Conservation (phyloP, 2,888 invertebrate genomes). For the Drosophila borborema region DNA sequence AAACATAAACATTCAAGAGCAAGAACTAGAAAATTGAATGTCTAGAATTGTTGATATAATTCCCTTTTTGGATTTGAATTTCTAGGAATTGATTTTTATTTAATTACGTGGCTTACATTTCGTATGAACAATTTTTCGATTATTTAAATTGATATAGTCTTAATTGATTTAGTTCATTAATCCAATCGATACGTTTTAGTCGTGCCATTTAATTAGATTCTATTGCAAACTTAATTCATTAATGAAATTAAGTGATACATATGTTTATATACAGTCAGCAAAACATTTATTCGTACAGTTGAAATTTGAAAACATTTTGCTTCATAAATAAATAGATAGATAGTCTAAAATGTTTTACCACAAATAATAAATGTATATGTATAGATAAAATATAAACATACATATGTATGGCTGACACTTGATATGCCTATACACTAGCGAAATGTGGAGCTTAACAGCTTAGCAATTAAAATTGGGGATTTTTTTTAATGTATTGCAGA, state of each 20-base stretch:
- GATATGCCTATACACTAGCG: neutral
- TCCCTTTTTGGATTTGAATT: neutral
- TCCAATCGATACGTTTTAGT: neutral
- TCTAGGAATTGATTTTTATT: conserved; percentile 3
- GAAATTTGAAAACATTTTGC: too few relatives aligned
- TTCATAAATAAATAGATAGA: too few relatives aligned
- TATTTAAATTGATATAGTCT: neutral
- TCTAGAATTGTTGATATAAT: neutral
- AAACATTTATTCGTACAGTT: too few relatives aligned
- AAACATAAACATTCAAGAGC: neutral
- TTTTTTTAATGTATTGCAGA: too few relatives aligned
- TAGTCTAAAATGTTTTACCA: neutral
- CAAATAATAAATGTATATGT: neutral
- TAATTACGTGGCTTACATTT: neutral
- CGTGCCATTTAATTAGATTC: neutral
- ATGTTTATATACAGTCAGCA: too few relatives aligned
- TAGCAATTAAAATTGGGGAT: too few relatives aligned
- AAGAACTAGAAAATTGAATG: neutral
- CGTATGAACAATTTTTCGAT: neutral
- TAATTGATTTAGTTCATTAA: neutral
- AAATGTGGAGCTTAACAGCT: neutral
- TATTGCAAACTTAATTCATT: neutral
- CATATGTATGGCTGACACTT: neutral
- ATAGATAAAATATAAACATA: neutral
- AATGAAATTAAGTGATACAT: neutral